Evolutionary conservation across 1,140 invertebrate genomes (phyloP), one percentile per base, ranked within the genome.

Genomic region (Augochlora pura): DNA sequence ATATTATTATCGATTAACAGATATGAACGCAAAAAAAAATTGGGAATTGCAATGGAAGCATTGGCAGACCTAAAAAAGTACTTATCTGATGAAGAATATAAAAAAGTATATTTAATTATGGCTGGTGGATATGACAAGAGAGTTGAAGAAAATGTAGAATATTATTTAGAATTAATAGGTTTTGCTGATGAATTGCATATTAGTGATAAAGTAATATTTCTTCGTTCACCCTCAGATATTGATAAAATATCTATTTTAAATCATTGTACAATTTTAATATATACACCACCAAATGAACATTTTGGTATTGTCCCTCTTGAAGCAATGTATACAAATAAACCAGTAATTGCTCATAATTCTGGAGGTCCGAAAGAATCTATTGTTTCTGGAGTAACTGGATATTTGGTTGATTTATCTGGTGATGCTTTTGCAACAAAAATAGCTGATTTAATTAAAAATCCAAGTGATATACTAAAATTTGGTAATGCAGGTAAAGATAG

Each of bases 281-380:
- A 99, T 85, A 99, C 99, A 25, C 99, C 99, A 7, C 95, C 96
- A 0, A 98, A 97, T 91, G 99, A 99, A 92, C 99, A 99, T 94
- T 99, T 99, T 95, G 99, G 99, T 8, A 99, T 99, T 89, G 99
- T 99, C 10, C 99, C 99, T 2, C 93, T 99, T 68, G 99, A 99
- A 94, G 98, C 99, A 0, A 99, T 99, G 99, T 98, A 97, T 89
- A 95, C 96, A 88, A 93, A 94, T 39, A 97, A 97, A 88, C 98
- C 99, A 25, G 98, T 99, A 0, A 96, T 99, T 83, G 99, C 99
- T 0, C 96, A 97, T 0, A 97, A 98, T 89, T 98, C 96, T 90
- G 99, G 99, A 42, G 99, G 99, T 2, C 99, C 99, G 0, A 96
- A 94, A 8, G 99, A 99, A 93, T 99, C 99, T 0, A 94, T 99